Evolutionary conservation across 2,113 vertebrate species (phyloP), one percentile per base, ranked within the genome.

Genomic region (Nestor notabilis): DNA sequence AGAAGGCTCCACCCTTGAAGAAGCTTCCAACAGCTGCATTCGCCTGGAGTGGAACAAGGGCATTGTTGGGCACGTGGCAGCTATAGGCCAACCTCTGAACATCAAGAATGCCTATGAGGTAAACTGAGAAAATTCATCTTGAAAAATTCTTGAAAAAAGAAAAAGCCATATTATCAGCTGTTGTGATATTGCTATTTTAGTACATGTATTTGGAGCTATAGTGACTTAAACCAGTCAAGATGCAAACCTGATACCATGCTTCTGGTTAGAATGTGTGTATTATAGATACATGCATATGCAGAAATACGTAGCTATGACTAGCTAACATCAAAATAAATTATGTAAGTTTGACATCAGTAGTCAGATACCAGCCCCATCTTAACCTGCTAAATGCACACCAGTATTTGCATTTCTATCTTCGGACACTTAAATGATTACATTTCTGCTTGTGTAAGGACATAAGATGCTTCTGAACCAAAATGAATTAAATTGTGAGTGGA

Each of bases 21-120:
- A 99, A 92, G 99, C 99, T 39, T 99, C 99, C 72, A 99, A 99
- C 95, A 99, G 91, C 96, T 99, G 99, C 88, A 99, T 99, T 95
- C 99, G 99, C 14, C 97, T 99, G 75, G 99, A 99, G 70, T 99
- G 99, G 99, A 99, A 99, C 98, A 99, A 99, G 95, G 99, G 99
- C 97, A 99, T 99, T 21, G 99, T 99, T 96, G 99, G 99, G n/a
- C 98, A 99, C 0, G 99, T 99, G 39, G 99, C 99, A 5, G 99
- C 99, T 23, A 98, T 98, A 10, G 99, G 99, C 10, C 98, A 99
- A 82, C 99, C 98, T 16, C 98, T 99, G 89, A 99, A 99, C 95
- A 99, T 99, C 97, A 99, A 98, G 96, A 99, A 99, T 31, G 99
- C 99, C 0, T 99, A 99, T 33, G 98, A 99, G 99, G 99, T 99